Conservation (phyloP, 2,113 vertebrate species). For the Istiophorus platypterus region DNA sequence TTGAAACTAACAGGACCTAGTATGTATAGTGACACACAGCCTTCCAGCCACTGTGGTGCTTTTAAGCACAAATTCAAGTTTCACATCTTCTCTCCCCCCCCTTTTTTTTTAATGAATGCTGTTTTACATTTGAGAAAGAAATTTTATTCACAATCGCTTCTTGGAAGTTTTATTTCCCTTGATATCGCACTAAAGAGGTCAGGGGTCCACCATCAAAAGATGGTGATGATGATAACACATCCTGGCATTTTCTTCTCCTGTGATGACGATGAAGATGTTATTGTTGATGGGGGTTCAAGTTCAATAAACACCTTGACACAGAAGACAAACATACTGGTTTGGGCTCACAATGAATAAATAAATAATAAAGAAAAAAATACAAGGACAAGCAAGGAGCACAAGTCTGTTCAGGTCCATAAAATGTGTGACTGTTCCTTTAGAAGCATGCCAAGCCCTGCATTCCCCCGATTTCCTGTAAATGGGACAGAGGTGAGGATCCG, state of each 20-base stretch:
- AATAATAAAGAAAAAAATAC: no score
- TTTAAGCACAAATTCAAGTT: constrained; percentile 18
- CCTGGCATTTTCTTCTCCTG: not conserved
- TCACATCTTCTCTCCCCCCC: not conserved
- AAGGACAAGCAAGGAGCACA: not conserved
- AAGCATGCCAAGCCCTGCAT: no score
- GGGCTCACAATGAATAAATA: no score
- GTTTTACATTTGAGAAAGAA: not conserved
- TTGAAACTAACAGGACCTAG: constrained; percentile 67
- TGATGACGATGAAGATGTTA: not conserved
- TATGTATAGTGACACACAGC: constrained; percentile 41
- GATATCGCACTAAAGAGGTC: constrained; percentile 16
- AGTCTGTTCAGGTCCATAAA: not conserved
- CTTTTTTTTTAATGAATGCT: not conserved
- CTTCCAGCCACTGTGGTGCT: constrained; percentile 30
- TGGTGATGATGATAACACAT: not conserved
- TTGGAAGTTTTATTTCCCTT: not conserved
- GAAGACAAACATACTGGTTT: no score
- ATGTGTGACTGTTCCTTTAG: not conserved
- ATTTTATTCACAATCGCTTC: not conserved
- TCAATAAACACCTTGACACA: no score
- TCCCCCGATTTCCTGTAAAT: not conserved
- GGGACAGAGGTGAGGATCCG: not conserved
- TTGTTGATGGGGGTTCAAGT: not conserved
- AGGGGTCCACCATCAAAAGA: constrained; percentile 8